phyloP scores from a whole-genome alignment of 2,113 vertebrate species.

The Pao palembangensis region DNA sequence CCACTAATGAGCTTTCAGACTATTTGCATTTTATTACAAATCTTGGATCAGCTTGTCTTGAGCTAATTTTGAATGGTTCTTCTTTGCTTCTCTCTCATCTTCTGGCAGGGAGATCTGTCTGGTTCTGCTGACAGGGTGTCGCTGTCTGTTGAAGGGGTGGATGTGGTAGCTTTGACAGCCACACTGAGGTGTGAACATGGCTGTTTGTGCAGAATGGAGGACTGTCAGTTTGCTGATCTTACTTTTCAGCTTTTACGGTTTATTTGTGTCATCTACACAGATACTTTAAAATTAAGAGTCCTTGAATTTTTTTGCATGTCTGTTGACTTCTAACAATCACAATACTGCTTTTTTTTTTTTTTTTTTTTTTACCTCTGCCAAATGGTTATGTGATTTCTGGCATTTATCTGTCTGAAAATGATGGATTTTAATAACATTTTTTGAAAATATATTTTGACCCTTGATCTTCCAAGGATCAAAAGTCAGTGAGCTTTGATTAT shows the following conservation, averaged over 20 bases:
- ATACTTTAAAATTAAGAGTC: not conserved
- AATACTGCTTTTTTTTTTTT: not conserved
- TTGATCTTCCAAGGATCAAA: too few relatives aligned
- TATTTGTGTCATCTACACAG: not conserved
- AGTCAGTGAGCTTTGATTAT: too few relatives aligned
- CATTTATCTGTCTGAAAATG: too few relatives aligned
- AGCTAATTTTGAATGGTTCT: constrained; percentile 32
- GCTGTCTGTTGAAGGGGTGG: constrained; percentile 26
- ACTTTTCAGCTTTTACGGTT: not conserved
- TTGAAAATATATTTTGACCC: too few relatives aligned
- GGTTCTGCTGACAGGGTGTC: constrained; percentile 31
- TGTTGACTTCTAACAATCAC: constrained; percentile 8
- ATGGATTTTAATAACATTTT: too few relatives aligned
- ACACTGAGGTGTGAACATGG: constrained; percentile 58
- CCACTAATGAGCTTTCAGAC: constrained; percentile 5
- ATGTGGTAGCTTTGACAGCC: constrained; percentile 49
- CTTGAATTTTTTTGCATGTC: not conserved
- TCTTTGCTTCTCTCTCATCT: constrained; percentile 13
- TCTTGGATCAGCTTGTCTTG: constrained; percentile 33
- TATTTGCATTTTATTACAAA: constrained; percentile 35
- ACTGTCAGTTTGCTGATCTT: constrained; percentile 33
- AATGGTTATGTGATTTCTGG: too few relatives aligned
- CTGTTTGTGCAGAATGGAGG: constrained; percentile 32
- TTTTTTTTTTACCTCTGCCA: too few relatives aligned
- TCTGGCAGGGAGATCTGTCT: constrained; percentile 40